These are phyloP conservation scores for Himalopsyche kuldschensis DNA, from an alignment of 2,888 invertebrate species.

Conservation along the genomic window DNA sequence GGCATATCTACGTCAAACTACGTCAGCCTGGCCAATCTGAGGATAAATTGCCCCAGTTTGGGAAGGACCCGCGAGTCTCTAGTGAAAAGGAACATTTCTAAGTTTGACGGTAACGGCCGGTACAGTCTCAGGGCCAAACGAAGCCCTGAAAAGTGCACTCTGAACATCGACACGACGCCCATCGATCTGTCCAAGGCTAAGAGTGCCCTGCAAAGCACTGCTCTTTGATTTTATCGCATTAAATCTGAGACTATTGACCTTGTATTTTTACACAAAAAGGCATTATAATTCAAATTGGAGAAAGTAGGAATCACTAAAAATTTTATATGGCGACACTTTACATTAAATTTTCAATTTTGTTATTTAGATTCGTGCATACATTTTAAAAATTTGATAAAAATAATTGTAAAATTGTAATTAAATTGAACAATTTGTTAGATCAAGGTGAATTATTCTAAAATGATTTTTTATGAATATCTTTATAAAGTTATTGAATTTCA, in stretches of 20 bases:
- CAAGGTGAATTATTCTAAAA: too few relatives aligned
- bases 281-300: neutral
- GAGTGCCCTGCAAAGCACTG: conserved; percentile 33
- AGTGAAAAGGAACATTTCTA: conserved; percentile 37
- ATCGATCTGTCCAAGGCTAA: conserved; percentile 12
- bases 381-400: too few relatives aligned
- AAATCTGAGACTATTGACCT: neutral
- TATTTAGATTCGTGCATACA: too few relatives aligned
- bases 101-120: conserved; percentile 29
- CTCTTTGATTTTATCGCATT: conserved; percentile 21
- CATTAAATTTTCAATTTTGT: too few relatives aligned
- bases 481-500: too few relatives aligned
- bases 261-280: neutral
- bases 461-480: too few relatives aligned
- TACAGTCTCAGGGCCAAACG: conserved; percentile 17
- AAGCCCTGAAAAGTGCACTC: conserved; percentile 28
- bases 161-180: conserved; percentile 12
- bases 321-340: neutral
- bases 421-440: too few relatives aligned
- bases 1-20: conserved; percentile 56
- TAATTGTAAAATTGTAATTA: too few relatives aligned
- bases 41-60: conserved; percentile 47
- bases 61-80: conserved; percentile 35
- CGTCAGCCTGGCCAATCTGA: conserved; percentile 55
- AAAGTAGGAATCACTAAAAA: neutral